Evolutionary conservation across 2,888 invertebrate species (phyloP), one percentile per base, ranked within the genome.

Genomic region (Troglohyphantes excavatus): DNA sequence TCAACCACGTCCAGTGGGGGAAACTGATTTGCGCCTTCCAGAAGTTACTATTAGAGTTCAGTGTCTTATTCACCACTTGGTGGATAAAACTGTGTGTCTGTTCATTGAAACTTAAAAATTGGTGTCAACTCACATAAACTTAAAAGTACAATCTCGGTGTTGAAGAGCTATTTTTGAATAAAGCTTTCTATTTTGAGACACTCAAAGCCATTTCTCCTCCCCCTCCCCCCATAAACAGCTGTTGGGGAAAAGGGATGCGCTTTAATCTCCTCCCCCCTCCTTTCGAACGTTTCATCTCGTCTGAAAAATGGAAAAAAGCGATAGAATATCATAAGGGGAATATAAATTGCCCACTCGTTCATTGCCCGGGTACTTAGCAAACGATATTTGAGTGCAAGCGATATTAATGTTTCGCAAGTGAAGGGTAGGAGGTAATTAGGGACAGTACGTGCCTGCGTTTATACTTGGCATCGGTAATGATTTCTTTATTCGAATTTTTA

Each of bases 301-400:
- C 43, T 73, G 72, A 73, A 73, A 73, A 73, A 46, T n/a, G n/a
- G n/a, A n/a, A n/a, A 46, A 53, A 26, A 3, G 73, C 46, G 19
- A 53, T 53, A 53, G 73, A 73, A 73, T 53, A 73, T 73, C 53
- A 46, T 73, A 73, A 73, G 53, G 19, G 73, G 73, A 73, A n/a
- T 73, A 73, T 73, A 73, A 73, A 73, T 73, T 53, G 46, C 53
- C 21, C 53, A 46, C 46, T 9, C 46, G 46, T 73, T 73, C 53
- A 73, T 73, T 73, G 46, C 73, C 9, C 26, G 17, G 17, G 53
- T 73, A 73, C 33, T 73, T 73, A 73, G 21, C 33, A 46, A 27
- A 46, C 73, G 73, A 73, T 73, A 73, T 46, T 53, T 53, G 46
- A 53, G 73, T 26, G 26, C 27, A 53, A 73, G 46, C 26, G 73